Evolutionary conservation across 2,888 invertebrate species (phyloP), one percentile per base, ranked within the genome.

Genomic region (Folsomia manolachei): DNA sequence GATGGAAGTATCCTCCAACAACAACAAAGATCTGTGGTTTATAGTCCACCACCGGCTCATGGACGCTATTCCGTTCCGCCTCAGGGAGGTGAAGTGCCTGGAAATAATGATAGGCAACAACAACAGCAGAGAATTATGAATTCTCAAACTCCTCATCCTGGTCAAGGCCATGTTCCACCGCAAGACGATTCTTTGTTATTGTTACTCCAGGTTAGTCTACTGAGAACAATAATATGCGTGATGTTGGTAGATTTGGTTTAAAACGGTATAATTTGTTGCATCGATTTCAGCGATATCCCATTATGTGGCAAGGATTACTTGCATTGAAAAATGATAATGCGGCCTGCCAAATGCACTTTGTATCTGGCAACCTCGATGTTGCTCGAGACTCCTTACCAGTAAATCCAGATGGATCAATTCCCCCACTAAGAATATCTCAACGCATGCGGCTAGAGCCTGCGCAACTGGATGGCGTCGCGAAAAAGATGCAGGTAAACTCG

Each of bases 331-430:
- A 95, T 84, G 97, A 97, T 86, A 93, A 93, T 82, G 96, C 97
- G 4, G 94, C 94, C 27, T 97, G 98, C 63, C 97, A 98, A 86
- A 97, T 98, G 97, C 97, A 97, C 86, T 96, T 95, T 85, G 95
- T 98, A 77, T 93, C 94, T 82, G 98, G 98, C 71, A 96, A 94
- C 86, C 91, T 92, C 11, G 88, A 88, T 81, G 93, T 98, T 75
- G 96, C 97, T 11, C 89, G 90, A 78, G 91, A 91, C 82, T 94
- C 96, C 75, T 87, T 97, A 82, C 95, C 95, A 63, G 90, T 90
- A 75, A 90, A 91, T 83, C 89, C 90, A 69, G 94, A 94, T 83
- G 93, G 92, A 71, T 90, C 90, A 67, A 91, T 93, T 80, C 91
- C 93, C 79, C 91, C 93, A 71, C 86, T 98, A 75, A 89, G 97